phyloP scores from a whole-genome alignment of 1,140 invertebrate genomes.

The Micrasema longulum region DNA sequence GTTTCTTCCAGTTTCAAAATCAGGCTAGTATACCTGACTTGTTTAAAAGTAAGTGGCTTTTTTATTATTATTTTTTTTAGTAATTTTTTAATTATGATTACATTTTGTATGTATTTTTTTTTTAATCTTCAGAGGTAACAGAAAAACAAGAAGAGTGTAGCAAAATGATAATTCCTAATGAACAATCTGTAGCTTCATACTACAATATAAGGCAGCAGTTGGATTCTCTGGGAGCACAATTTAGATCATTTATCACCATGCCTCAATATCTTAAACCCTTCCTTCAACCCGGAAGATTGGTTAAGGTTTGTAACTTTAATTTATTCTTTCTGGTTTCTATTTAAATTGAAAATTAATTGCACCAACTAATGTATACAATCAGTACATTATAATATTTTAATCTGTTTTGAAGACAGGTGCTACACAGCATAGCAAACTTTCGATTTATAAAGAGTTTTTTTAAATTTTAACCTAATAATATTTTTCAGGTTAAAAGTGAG shows the following conservation, averaged over 20 bases:
- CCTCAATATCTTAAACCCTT: slow-evolving; percentile 94
- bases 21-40: slow-evolving; percentile 93
- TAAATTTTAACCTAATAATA: neutral
- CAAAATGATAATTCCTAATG: slow-evolving; percentile 75
- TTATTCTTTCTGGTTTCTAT: slow-evolving; percentile 6
- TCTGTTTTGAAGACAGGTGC: neutral
- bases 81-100: no score
- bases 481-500: slow-evolving; percentile 84
- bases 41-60: slow-evolving; percentile 76
- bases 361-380: no score
- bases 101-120: no score
- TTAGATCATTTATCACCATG: slow-evolving; percentile 83
- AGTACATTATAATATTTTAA: neutral
- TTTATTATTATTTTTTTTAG: no score
- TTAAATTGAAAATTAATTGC: no score
- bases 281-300: slow-evolving; percentile 91
- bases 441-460: no score
- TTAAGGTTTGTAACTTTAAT: slow-evolving; percentile 76
- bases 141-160: slow-evolving; percentile 76
- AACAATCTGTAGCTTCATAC: slow-evolving; percentile 85
- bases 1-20: slow-evolving; percentile 99
- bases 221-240: slow-evolving; percentile 78
- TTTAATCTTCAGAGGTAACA: slow-evolving; percentile 82
- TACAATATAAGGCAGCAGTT: slow-evolving; percentile 88
- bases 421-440: no score